Conservation (phyloP, 2,113 vertebrate species). For the Phaethornis superciliosus region DNA sequence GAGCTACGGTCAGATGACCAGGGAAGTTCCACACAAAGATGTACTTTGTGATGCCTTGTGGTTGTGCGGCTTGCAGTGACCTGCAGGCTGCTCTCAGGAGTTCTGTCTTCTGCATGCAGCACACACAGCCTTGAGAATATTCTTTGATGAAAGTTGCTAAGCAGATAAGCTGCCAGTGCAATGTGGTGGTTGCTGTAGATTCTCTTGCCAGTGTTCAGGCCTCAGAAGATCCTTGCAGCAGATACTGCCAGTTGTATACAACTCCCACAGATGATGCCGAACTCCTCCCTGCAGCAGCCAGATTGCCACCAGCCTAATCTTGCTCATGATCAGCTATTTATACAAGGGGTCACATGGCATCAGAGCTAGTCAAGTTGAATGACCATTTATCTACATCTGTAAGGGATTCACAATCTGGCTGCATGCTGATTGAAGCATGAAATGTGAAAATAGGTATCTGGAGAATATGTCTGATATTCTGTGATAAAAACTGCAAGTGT, state of each 20-base stretch:
- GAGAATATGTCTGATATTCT: not conserved
- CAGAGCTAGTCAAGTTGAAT: not conserved
- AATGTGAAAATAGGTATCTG: not conserved
- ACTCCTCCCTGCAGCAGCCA: not conserved
- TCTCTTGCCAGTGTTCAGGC: not conserved
- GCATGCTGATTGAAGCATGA: not conserved
- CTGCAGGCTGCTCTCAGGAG: not conserved
- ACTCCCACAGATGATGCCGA: not conserved
- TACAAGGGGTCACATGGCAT: not conserved
- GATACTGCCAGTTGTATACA: not conserved
- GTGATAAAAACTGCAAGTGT: not conserved
- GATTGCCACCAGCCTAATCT: constrained; percentile 19
- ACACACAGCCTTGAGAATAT: not conserved
- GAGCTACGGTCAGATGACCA: not conserved
- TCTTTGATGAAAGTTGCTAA: not conserved
- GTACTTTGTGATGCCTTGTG: not conserved
- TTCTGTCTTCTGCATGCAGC: not conserved
- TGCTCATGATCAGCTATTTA: constrained; percentile 16
- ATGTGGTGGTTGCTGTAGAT: not conserved
- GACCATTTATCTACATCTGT: not conserved
- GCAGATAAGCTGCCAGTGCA: not conserved
- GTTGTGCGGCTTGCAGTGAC: fast-evolving
- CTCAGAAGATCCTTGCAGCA: not conserved
- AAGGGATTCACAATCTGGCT: constrained; percentile 12
- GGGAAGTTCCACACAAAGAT: not conserved